A percentile compares a stretch with the other conserved stretches of the same genome.
These are phyloP conservation scores for Lathronympha strigana DNA, from an alignment of 2,888 invertebrate species.

Conservation along the genomic window DNA sequence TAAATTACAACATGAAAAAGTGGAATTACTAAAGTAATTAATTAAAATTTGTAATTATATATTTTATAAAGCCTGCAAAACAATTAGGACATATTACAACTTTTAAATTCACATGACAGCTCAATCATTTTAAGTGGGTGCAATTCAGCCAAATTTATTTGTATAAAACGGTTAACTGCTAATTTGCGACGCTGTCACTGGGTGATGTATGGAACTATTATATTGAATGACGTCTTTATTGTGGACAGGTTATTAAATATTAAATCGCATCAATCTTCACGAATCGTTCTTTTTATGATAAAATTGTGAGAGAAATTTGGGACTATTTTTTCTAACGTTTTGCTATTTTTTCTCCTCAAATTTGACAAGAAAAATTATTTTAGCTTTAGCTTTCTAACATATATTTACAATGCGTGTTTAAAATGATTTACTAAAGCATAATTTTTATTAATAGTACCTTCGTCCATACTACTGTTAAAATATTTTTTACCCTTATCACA, in stretches of 20 bases:
- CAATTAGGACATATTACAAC: neutral
- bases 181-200: constrained; percentile 26
- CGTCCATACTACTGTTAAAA: no score
- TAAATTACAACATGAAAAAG: no score
- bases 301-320: neutral
- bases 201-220: constrained; percentile 36
- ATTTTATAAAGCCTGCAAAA: neutral
- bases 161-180: constrained; percentile 14
- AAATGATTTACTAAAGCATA: no score
- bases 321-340: neutral
- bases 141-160: constrained; percentile 16
- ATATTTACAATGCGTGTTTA: no score
- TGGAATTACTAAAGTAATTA: no score
- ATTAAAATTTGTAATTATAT: no score
- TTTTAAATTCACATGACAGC: neutral
- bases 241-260: constrained; percentile 27
- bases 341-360: neutral
- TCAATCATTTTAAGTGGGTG: neutral
- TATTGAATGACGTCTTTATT: constrained; percentile 19
- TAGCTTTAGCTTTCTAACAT: no score
- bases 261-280: constrained; percentile 38
- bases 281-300: constrained; percentile 21
- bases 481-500: no score
- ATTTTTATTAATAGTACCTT: no score
- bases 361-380: neutral